Evolutionary conservation across 2,888 invertebrate genomes (phyloP), one percentile per base, ranked within the genome.

Genomic region (Diaphora mendica): DNA sequence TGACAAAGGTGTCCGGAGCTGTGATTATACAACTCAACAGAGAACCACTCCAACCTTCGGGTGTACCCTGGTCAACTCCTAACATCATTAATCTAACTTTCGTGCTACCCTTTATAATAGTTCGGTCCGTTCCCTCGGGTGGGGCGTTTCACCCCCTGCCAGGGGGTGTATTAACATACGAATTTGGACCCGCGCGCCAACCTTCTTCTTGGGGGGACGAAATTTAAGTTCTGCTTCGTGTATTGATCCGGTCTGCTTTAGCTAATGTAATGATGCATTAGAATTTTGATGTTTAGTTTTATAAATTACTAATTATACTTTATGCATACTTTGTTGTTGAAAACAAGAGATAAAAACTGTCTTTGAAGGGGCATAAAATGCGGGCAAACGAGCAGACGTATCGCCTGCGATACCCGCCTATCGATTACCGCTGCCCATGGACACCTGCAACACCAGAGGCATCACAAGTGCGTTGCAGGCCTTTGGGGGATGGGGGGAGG

Each of bases 31-130:
- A 9, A 59, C 5, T 62, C 15, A 11, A 72, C 64, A 79, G 80
- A 72, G 78, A 70, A 85, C 88, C 85, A 87, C 67, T 74, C 48
- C 73, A 70, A 7, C 86, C 80, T 78, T 73, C 81, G 76, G 69
- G 82, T 87, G 87, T 93, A 89, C 94, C 71, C 88, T 93, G 94
- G 94, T 94, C 95, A 94, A 95, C 93, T 96, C 91, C 95, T 95
- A 96, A 96, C 96, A 96, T 96, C 96, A 96, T 96, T 95, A 96
- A 96, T 96, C 96, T 96, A 95, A 95, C 95, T 95, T 95, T 95
- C 95, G 94, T 93, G 94, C 95, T 95, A 95, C 95, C 95, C 95
- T 95, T 95, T 95, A 95, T 95, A 95, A 96, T 96, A 96, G 96
- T 96, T 96, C 93, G 94, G 93, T 90, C 91, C 90, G 92, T 89